Base-by-base conservation (phyloP, 2,113 vertebrate genomes). In the Vimba vimba region DNA sequence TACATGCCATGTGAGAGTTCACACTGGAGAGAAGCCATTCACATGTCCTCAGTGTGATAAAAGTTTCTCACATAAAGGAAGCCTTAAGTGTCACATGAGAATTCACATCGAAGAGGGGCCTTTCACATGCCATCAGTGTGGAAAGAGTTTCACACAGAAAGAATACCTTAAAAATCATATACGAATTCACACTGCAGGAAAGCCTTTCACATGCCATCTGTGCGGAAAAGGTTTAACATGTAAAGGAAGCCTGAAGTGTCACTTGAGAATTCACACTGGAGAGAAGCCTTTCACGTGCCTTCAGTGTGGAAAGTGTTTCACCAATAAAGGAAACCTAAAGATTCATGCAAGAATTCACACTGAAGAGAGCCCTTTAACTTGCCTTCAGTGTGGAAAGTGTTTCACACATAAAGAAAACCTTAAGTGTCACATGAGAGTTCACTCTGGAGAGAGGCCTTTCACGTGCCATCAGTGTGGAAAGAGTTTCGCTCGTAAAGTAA, bases 381-480 rank as follows among this genome's bases (percentile, higher is more conserved):
- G 73, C 43, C 43, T 50, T 36, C 27, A 79, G 9, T 79, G 76
- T n/a, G 52, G 76, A 36, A 79, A 79, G 76, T 55, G 76, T 59
- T 79, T 79, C 52, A 79, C 76, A 7, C 52, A 57, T n/a, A 59
- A 79, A 39, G 76, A 57, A 59, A 79, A 59, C 50, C 52, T 79
- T 4, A 79, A 59, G 9, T 33, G 52, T 39, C 76, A 79, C 50
- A 79, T 79, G 76, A 79, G 52, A 79, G 33, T 79, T 30, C 76
- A 79, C 76, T 59, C 76, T 4, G 55, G 77, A 25, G 77, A 79
- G 57, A 79, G 25, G 12, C 77, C 77, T 0, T 79, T 62, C 21
- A 8, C 57, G 0, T 79, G 77, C 3, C 57, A 39, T 25, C 57
- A 79, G 12, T 79, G 77, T 15, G 55, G 36, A 45, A 79, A 79